Percentiles rank a stretch among this genome's conserved stretches.
Conservation (phyloP, 1,140 invertebrate species). For the Neodiprion lecontei region DNA sequence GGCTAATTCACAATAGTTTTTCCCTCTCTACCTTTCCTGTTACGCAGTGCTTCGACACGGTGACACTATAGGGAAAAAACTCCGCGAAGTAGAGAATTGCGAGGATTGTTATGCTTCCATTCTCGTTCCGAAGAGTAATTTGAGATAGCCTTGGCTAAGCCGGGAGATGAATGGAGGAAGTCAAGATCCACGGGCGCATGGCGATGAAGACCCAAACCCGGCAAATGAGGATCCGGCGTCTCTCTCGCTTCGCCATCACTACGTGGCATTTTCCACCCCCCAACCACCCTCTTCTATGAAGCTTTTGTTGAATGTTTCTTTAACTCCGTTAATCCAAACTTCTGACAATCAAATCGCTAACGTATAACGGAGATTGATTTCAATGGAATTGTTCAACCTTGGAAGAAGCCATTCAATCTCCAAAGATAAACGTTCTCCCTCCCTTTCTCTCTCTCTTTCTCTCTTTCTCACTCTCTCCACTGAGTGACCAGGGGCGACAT, state of each 20-base stretch:
- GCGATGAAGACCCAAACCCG: not conserved
- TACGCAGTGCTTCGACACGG: too few relatives aligned
- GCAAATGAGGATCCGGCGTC: not conserved
- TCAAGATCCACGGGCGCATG: not conserved
- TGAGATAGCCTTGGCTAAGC: not conserved
- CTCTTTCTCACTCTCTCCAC: not conserved
- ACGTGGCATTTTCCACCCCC: too few relatives aligned
- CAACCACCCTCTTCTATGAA: not conserved
- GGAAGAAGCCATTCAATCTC: too few relatives aligned
- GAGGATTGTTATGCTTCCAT: not conserved
- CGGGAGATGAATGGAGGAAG: not conserved
- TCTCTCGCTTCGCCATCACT: not conserved
- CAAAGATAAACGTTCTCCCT: too few relatives aligned
- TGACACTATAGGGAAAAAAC: too few relatives aligned
- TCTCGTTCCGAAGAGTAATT: not conserved
- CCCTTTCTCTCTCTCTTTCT: not conserved
- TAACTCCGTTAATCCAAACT: not conserved
- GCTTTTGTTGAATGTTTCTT: not conserved
- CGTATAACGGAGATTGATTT: not conserved
- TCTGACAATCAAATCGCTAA: not conserved
- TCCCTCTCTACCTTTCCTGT: too few relatives aligned
- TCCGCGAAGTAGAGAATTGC: too few relatives aligned
- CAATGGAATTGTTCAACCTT: too few relatives aligned
- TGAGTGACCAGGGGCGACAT: slow-evolving; percentile 9
- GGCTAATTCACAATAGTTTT: too few relatives aligned